Evolutionary conservation across 2,888 invertebrate species (phyloP), one percentile per base, ranked within the genome.

Genomic region (Drosophila kokeensis): DNA sequence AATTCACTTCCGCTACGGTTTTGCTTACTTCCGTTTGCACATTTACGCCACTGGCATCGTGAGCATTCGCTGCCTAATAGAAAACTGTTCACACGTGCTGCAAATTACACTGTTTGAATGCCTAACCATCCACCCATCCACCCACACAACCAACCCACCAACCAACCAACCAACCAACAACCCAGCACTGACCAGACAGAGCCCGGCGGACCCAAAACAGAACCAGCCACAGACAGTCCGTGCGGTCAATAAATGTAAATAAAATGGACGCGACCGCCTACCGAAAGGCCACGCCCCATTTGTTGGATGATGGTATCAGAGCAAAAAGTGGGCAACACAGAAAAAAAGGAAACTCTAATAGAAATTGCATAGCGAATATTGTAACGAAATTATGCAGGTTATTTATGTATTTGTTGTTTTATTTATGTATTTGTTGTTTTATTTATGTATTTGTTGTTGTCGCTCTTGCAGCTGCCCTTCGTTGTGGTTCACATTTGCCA

Each of bases 221-320:
- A 50, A 5, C 15, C 45, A 55, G 61, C 30, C 54, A 61, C 63
- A 70, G 79, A 67, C 58, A 67, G 54, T 48, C 69, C 64, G 61
- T 68, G 76, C 71, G 81, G 87, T 86, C 83, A 88, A 87, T 81
- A 76, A 88, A 86, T 83, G 83, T 81, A 86, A 86, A 86, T 81
- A 86, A 76, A 83, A 74, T 70, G 55, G 63, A 72, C 50, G 72
- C 60, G 57, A 63, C 52, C 76, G 59, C 70, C 75, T 50, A 69
- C 38, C 53, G 45, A 36, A 49, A 59, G 63, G 42, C 24, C 65
- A 79, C 76, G 82, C 81, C 80, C 76, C 73, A 55, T 77, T 74
- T 69, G 77, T 57, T 57, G 30, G 30, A n/a, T 30, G 57, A 42
- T 61, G 64, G 63, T 52, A 66, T 69, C 62, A 58, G 50, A 58